Conservation (phyloP, 2,113 vertebrate genomes). For the Xenopus borealis region DNA sequence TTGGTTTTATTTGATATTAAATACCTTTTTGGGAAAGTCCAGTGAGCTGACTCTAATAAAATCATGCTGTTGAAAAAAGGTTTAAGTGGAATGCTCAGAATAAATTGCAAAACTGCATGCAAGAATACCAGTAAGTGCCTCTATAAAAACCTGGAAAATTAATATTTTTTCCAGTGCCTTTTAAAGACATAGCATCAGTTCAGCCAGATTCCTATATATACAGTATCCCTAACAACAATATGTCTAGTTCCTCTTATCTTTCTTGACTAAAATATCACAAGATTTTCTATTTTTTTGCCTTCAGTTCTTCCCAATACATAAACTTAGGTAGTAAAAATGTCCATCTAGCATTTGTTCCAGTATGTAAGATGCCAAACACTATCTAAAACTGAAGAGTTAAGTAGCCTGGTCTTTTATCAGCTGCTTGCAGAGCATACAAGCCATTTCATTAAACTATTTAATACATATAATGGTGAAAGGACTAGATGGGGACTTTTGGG, state of each 20-base stretch:
- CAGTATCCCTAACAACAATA: too few species aligned
- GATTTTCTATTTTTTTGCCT: too few species aligned
- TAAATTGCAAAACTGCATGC: conserved; percentile 89
- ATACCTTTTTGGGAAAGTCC: conserved; percentile 85
- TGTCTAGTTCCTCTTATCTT: background rate
- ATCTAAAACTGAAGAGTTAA: too few species aligned
- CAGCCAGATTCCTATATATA: conserved; percentile 33
- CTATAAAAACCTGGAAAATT: conserved; percentile 89
- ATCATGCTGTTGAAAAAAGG: conserved; percentile 87
- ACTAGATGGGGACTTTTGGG: too few species aligned
- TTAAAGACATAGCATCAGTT: conserved; percentile 75
- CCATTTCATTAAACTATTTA: too few species aligned
- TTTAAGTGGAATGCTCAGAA: conserved; percentile 89
- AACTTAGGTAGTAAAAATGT: background rate
- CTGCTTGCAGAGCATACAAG: too few species aligned
- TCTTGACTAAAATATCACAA: too few species aligned
- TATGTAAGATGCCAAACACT: too few species aligned
- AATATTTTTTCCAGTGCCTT: conserved; percentile 76
- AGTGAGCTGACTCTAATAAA: conserved; percentile 86
- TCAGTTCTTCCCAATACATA: too few species aligned
- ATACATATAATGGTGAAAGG: too few species aligned
- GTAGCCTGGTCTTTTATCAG: too few species aligned
- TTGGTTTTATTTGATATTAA: conserved; percentile 86
- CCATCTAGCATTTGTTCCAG: too few species aligned
- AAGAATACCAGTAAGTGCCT: conserved; percentile 84